Evolutionary conservation across 2,888 invertebrate species (phyloP).

Genomic region (Meliscaeva auricollis): DNA sequence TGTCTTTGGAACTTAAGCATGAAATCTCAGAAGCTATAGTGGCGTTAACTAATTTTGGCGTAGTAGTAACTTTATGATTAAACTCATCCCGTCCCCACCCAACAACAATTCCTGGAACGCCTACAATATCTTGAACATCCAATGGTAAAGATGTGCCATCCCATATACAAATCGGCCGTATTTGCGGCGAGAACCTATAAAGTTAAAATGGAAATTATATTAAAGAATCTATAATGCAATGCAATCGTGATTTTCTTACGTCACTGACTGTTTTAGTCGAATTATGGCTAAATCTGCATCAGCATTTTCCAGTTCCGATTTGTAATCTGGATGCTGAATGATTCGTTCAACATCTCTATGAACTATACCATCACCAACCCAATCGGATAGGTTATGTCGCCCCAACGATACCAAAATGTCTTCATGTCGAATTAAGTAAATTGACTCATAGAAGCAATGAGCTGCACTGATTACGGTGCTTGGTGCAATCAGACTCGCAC

Average conservation of each 20-base stretch:
- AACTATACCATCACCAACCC: conserved; percentile 80
- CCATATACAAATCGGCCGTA: conserved; percentile 80
- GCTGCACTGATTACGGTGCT: conserved; percentile 82
- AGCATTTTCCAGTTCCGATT: conserved; percentile 75
- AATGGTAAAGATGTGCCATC: conserved; percentile 77
- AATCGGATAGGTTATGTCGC: conserved; percentile 81
- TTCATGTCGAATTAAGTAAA: background rate
- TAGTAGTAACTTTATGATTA: conserved; percentile 76
- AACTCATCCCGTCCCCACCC: conserved; percentile 85
- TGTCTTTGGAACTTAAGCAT: conserved; percentile 83
- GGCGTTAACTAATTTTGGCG: conserved; percentile 82
- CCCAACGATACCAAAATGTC: conserved; percentile 80
- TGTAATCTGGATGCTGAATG: conserved; percentile 82
- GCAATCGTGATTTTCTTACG: too few relatives aligned
- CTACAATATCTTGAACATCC: conserved; percentile 78
- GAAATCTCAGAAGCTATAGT: conserved; percentile 84
- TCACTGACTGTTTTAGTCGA: conserved; percentile 77
- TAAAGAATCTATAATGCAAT: too few relatives aligned
- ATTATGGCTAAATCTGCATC: conserved; percentile 84
- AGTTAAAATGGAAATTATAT: background rate
- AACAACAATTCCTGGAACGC: conserved; percentile 83
- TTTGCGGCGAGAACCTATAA: conserved; percentile 77
- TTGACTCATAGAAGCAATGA: conserved; percentile 66
- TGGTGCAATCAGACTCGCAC: conserved; percentile 80
- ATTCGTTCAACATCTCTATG: conserved; percentile 78